Percentiles rank a stretch among this genome's conserved stretches.
These are phyloP conservation scores for Bombus sibiricus DNA, from an alignment of 1,140 invertebrate species.

Conservation along the genomic window DNA sequence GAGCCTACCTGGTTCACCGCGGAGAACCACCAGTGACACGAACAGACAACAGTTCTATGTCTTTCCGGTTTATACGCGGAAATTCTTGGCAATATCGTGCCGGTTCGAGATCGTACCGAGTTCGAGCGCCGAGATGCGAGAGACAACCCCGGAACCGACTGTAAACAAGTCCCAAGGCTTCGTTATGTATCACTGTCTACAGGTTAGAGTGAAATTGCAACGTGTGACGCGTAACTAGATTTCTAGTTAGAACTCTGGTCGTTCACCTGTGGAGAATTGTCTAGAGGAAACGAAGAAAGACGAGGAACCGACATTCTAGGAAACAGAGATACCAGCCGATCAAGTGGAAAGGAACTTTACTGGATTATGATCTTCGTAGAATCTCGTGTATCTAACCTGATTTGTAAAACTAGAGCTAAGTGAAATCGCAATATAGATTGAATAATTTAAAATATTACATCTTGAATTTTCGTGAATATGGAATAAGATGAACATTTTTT, in stretches of 20 bases:
- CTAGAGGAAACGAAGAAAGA: no score
- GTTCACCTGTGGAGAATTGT: constrained; percentile 20
- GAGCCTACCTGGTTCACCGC: background rate
- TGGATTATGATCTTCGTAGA: background rate
- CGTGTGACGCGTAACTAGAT: constrained; percentile 33
- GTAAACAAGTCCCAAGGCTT: background rate
- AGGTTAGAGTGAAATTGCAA: constrained; percentile 39
- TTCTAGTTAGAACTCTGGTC: constrained; percentile 37
- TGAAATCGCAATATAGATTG: no score
- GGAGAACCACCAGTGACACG: background rate
- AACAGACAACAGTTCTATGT: background rate
- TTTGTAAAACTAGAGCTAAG: no score
- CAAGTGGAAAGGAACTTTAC: background rate
- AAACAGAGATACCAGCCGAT: background rate
- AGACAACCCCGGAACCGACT: background rate
- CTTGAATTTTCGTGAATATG: no score
- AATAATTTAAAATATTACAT: no score
- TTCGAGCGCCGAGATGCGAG: background rate
- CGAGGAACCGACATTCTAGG: background rate
- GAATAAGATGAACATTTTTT: background rate
- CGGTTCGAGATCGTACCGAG: background rate
- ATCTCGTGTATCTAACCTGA: background rate
- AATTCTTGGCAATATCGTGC: background rate
- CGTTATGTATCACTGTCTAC: background rate
- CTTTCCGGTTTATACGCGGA: constrained; percentile 1